phyloP scores from a whole-genome alignment of 35 echinoderm and acorn worm genomes.

The Heliocidaris tuberculata region DNA sequence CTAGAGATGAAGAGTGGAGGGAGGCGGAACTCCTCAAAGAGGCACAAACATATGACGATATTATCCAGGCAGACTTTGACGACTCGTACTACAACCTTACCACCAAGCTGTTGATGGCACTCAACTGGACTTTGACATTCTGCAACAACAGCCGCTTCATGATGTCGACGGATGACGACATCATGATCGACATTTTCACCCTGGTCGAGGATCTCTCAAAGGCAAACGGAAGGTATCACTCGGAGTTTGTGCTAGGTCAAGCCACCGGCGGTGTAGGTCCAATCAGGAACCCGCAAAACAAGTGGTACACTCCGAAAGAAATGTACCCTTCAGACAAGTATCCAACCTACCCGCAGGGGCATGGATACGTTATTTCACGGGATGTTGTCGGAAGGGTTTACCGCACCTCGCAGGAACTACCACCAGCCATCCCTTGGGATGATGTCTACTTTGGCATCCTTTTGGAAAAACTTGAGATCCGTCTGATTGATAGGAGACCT shows the following conservation, averaged over 20 bases:
- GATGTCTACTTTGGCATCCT: conserved; percentile 28
- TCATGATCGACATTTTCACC: conserved; percentile 57
- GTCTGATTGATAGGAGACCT: neutral
- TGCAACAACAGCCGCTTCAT: conserved; percentile 66
- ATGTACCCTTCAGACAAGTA: conserved; percentile 56
- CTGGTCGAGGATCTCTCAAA: conserved; percentile 38
- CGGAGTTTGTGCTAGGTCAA: conserved; percentile 54
- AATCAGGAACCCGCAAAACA: conserved; percentile 56
- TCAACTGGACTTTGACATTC: conserved; percentile 69
- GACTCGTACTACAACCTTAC: conserved; percentile 83
- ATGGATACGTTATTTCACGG: conserved; percentile 49
- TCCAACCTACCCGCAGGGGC: conserved; percentile 42
- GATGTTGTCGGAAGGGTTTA: conserved; percentile 42
- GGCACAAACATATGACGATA: conserved; percentile 57
- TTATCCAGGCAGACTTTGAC: conserved; percentile 74
- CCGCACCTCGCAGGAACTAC: conserved; percentile 8
- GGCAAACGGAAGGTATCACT: neutral
- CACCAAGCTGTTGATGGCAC: conserved; percentile 79
- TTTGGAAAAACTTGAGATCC: conserved; percentile 49
- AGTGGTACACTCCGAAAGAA: conserved; percentile 75
- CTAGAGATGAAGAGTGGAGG: too few relatives aligned
- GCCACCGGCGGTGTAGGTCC: conserved; percentile 40
- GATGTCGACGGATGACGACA: conserved; percentile 81
- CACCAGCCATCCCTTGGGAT: neutral
- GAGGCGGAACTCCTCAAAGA: conserved; percentile 45